A percentile compares a stretch with the other conserved stretches of the same genome.
Conservation (phyloP, 2,113 vertebrate genomes). For the Ciconia maguari region DNA sequence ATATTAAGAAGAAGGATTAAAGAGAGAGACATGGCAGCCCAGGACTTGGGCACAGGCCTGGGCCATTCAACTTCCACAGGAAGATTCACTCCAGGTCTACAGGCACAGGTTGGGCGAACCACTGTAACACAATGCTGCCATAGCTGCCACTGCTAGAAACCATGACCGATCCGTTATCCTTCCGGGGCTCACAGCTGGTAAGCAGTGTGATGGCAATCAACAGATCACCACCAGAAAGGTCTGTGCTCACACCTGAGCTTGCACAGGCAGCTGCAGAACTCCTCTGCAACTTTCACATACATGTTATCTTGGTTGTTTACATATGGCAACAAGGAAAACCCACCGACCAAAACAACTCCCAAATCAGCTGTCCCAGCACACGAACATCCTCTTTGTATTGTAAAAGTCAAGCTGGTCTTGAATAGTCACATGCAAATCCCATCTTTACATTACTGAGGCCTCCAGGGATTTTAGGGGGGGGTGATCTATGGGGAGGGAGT, state of each 20-base stretch:
- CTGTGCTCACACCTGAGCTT: neutral
- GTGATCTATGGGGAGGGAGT: neutral
- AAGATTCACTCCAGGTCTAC: neutral
- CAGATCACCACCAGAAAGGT: rapidly evolving
- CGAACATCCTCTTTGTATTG: neutral
- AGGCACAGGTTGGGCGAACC: neutral
- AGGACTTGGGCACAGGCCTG: neutral
- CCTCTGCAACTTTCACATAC: neutral
- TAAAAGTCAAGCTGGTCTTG: neutral
- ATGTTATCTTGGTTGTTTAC: neutral
- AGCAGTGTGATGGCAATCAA: neutral
- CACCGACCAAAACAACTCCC: neutral
- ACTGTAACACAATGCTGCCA: rapidly evolving
- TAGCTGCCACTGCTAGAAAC: neutral
- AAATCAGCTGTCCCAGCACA: neutral
- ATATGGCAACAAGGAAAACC: neutral
- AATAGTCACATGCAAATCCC: neutral
- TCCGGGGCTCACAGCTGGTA: neutral
- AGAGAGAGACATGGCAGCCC: neutral
- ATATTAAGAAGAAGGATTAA: neutral
- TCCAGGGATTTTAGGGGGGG: neutral
- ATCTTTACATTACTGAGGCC: neutral
- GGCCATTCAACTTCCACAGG: neutral
- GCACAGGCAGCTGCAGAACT: neutral
- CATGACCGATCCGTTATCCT: rapidly evolving